A percentile compares a stretch with the other conserved stretches of the same genome.
These are phyloP conservation scores for Erythrocercus mccallii DNA, from an alignment of 2,113 vertebrate genomes.

Conservation along the genomic window DNA sequence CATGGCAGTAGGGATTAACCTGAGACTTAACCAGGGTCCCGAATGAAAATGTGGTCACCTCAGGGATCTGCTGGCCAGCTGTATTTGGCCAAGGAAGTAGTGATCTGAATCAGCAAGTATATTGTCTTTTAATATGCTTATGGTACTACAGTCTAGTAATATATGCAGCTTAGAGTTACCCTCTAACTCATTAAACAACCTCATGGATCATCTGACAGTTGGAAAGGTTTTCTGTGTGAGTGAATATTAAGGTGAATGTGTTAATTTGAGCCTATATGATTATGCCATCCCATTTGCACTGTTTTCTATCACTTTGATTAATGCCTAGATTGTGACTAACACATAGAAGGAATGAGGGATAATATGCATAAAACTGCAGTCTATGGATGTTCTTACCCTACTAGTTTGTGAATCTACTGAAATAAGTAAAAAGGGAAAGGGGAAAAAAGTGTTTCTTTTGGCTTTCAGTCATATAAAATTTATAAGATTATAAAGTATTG, in stretches of 20 bases:
- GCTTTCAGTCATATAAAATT: not conserved
- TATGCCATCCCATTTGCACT: conserved; percentile 28
- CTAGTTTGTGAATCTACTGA: not conserved
- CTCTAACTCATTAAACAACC: conserved; percentile 1
- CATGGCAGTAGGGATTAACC: not conserved
- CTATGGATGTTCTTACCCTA: not conserved
- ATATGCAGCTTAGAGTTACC: not conserved
- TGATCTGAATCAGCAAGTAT: not conserved
- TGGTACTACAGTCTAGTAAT: not conserved
- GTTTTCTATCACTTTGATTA: conserved; percentile 49
- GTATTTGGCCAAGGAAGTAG: not conserved
- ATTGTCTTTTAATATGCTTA: not conserved
- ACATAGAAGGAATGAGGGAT: not conserved
- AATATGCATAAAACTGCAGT: not conserved
- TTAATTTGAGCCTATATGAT: conserved; percentile 14
- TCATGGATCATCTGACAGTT: conserved; percentile 39
- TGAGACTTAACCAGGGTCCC: not conserved
- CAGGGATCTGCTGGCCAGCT: not conserved
- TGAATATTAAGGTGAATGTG: conserved; percentile 6
- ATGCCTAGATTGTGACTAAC: not conserved
- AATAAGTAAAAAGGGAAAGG: not conserved
- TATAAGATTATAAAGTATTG: not conserved
- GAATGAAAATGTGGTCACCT: not conserved
- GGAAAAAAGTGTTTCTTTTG: not conserved
- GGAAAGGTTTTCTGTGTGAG: not conserved